Conservation (phyloP, 1,140 invertebrate genomes). For the Drosophila equinoxialis region DNA sequence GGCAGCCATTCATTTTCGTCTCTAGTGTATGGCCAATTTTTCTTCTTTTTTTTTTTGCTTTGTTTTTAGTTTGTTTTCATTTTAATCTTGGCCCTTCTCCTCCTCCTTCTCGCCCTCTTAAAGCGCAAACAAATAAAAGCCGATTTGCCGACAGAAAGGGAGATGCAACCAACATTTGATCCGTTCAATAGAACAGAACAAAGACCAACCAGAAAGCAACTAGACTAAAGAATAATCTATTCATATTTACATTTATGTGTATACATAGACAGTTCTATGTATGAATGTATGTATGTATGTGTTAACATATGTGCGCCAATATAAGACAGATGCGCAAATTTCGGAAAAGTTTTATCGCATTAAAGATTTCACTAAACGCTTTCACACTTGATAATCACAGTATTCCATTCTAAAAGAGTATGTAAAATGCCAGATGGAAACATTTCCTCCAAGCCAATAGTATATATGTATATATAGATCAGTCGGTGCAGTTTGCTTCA, state of each 20-base stretch:
- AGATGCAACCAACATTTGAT: neutral
- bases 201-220: too few species aligned
- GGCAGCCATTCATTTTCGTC: slow-evolving; percentile 34
- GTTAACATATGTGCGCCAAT: neutral
- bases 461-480: too few species aligned
- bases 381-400: too few species aligned
- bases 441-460: too few species aligned
- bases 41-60: slow-evolving; percentile 17
- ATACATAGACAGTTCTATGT: too few species aligned
- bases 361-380: neutral
- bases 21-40: slow-evolving; percentile 6
- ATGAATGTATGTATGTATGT: too few species aligned
- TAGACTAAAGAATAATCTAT: neutral
- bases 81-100: neutral
- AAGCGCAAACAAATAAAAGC: slow-evolving; percentile 9
- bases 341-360: neutral
- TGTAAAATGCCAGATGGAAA: too few species aligned
- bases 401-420: too few species aligned
- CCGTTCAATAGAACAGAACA: neutral
- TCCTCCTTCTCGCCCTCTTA: neutral
- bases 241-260: neutral
- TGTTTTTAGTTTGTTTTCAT: slow-evolving; percentile 14
- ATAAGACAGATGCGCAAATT: neutral
- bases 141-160: neutral
- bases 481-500: too few species aligned